Evolutionary conservation across 2,797 vertebrate species (phyloP).

Genomic region (Botia kubotai): DNA sequence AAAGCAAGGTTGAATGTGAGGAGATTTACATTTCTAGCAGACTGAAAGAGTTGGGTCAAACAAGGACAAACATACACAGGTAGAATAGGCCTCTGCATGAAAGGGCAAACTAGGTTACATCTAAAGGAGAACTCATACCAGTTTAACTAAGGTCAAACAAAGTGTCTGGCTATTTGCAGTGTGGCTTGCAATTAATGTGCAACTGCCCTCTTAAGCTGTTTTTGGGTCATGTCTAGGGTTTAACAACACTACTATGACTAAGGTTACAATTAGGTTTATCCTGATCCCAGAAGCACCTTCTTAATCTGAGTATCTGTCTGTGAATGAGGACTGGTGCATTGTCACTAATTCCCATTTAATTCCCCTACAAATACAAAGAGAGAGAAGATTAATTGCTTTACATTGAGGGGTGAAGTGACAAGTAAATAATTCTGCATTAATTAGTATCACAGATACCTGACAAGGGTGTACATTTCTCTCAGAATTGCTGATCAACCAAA

Average conservation of each 20-base stretch:
- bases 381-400: neutral
- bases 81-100: neutral
- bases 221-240: neutral
- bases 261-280: constrained; percentile 8
- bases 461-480: neutral
- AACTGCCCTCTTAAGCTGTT: neutral
- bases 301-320: neutral
- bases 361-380: neutral
- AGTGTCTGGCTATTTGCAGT: neutral
- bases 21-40: constrained; percentile 33
- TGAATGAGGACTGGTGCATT: neutral
- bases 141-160: neutral
- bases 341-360: neutral
- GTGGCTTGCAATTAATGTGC: neutral
- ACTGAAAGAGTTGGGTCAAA: constrained; percentile 13
- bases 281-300: neutral
- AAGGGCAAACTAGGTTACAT: constrained; percentile 31
- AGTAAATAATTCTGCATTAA: neutral
- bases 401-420: neutral
- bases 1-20: constrained; percentile 40
- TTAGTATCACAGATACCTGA: neutral
- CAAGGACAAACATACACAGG: constrained; percentile 26
- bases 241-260: too few relatives aligned
- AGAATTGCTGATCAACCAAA: neutral
- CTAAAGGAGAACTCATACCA: neutral